Conservation (phyloP, 2,113 vertebrate species). For the Muntiacus muntjak region DNA sequence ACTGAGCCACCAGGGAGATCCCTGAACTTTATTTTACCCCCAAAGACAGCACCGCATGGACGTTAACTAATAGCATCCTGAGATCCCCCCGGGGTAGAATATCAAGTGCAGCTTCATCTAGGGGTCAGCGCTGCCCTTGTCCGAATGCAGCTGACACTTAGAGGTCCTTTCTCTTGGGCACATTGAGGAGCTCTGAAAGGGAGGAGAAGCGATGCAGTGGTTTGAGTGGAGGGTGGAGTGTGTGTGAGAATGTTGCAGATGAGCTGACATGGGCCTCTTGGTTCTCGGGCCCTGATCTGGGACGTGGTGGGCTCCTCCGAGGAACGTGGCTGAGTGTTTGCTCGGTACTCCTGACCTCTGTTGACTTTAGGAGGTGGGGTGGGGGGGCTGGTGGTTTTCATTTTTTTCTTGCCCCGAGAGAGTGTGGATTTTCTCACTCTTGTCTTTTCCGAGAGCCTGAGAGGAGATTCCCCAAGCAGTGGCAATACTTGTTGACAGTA, state of each 20-base stretch:
- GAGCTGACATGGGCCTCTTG: rapidly evolving
- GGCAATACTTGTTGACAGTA: rapidly evolving
- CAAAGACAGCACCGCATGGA: rapidly evolving
- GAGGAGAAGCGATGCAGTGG: neutral
- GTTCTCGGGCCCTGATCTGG: rapidly evolving
- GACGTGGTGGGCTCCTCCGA: rapidly evolving
- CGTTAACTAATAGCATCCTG: neutral
- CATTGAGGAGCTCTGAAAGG: neutral
- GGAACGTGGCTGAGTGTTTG: rapidly evolving
- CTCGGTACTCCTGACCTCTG: rapidly evolving
- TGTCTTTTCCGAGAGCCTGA: neutral
- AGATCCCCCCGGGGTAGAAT: neutral
- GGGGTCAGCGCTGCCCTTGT: too few species aligned
- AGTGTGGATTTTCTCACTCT: neutral
- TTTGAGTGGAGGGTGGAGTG: rapidly evolving
- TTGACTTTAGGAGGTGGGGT: neutral
- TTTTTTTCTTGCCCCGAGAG: neutral
- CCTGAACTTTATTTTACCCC: neutral
- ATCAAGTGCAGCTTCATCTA: neutral
- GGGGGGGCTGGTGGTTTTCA: too few species aligned
- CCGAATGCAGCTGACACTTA: too few species aligned
- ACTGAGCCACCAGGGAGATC: neutral
- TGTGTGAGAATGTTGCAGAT: rapidly evolving
- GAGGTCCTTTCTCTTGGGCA: neutral
- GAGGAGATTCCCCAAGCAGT: neutral